These are phyloP conservation scores for Haemorhous mexicanus DNA, from an alignment of 2,113 vertebrate genomes.

Conservation along the genomic window DNA sequence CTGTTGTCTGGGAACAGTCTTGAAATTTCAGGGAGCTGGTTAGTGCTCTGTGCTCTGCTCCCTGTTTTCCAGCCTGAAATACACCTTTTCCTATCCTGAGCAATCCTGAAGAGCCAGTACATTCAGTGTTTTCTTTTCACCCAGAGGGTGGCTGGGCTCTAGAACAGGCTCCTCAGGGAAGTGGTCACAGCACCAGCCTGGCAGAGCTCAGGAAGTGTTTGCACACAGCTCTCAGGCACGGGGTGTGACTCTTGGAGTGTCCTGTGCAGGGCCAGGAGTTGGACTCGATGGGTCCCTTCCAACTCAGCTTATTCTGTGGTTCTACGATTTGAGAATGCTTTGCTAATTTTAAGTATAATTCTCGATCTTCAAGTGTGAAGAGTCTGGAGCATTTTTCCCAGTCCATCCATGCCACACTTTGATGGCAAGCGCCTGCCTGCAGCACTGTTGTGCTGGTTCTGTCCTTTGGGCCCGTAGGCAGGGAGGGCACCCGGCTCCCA, in stretches of 20 bases:
- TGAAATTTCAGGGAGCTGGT: not conserved
- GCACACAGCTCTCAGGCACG: not conserved
- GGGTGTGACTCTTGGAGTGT: not conserved
- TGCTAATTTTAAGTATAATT: rapidly evolving
- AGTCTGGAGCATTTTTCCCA: not conserved
- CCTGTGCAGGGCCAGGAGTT: not conserved
- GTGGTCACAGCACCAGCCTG: not conserved
- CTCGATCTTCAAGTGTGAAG: not conserved
- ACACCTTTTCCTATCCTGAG: not conserved
- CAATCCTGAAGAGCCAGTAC: not conserved
- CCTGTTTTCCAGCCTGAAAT: not conserved
- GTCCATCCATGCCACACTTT: rapidly evolving
- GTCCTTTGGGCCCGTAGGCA: not conserved
- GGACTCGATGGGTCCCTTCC: not conserved
- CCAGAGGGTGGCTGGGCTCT: not conserved
- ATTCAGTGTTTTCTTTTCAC: not conserved
- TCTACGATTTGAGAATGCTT: not conserved
- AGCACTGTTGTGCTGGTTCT: not conserved
- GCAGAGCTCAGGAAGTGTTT: rapidly evolving
- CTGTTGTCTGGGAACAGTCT: not conserved
- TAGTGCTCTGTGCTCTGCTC: not conserved
- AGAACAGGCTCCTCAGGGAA: not conserved
- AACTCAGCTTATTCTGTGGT: not conserved
- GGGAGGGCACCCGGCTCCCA: rapidly evolving
- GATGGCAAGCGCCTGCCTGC: not conserved